These are phyloP conservation scores for Mesocentrotus franciscanus DNA, from an alignment of 53 echinoderm and acorn worm genomes.

Conservation along the genomic window DNA sequence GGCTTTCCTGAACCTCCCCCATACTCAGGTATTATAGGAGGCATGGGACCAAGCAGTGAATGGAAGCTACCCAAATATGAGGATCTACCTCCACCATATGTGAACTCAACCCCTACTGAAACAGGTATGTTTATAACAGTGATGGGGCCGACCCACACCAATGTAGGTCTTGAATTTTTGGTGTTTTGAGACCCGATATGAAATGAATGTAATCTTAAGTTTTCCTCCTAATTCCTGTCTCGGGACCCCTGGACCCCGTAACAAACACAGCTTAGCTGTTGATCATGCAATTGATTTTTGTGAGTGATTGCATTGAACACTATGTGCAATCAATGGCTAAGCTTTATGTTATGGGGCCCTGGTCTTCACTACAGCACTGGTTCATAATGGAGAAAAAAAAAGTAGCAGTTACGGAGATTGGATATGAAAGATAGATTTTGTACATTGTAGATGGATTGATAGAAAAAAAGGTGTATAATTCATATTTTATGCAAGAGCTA, in stretches of 20 bases:
- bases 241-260: too few relatives aligned
- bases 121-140: conserved; percentile 45
- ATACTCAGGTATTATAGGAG: conserved; percentile 55
- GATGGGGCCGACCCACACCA: too few relatives aligned
- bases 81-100: conserved; percentile 80
- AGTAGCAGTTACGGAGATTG: neutral
- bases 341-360: too few relatives aligned
- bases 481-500: neutral
- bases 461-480: neutral
- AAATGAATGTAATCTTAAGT: too few relatives aligned
- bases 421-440: neutral
- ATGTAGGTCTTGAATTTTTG: too few relatives aligned
- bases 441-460: neutral
- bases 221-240: too few relatives aligned
- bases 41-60: conserved; percentile 32
- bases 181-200: too few relatives aligned
- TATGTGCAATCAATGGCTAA: too few relatives aligned
- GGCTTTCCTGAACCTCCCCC: conserved; percentile 69
- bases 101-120: conserved; percentile 50
- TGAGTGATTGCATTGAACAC: too few relatives aligned
- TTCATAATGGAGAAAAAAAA: neutral
- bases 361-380: too few relatives aligned
- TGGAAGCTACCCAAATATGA: conserved; percentile 88
- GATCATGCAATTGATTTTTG: too few relatives aligned
- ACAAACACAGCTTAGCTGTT: too few relatives aligned